These are phyloP conservation scores for Simalia tracyae DNA, from an alignment of 2,797 vertebrate species.

Conservation along the genomic window DNA sequence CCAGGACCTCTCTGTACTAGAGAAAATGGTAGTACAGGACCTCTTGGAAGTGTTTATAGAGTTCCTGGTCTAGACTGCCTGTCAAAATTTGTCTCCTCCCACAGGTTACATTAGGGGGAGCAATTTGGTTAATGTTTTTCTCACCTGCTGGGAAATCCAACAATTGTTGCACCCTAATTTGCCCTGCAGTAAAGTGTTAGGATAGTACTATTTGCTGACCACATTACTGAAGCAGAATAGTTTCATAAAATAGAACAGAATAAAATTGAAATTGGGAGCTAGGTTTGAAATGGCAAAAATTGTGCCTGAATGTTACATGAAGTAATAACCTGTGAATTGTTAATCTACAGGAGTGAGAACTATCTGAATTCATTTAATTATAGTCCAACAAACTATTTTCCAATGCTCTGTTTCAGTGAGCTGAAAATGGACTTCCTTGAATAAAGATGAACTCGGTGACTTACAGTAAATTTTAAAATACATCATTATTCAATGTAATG, in stretches of 20 bases:
- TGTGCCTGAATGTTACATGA: conserved; percentile 54
- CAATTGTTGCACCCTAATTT: too few species aligned
- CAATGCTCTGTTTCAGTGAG: conserved; percentile 11
- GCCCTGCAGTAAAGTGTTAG: too few species aligned
- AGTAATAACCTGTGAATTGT: conserved; percentile 43
- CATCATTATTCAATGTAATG: conserved; percentile 10
- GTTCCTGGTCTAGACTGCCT: too few species aligned
- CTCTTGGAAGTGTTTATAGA: too few species aligned
- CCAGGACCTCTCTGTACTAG: background rate
- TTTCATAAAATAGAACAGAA: background rate
- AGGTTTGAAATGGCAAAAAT: conserved; percentile 35
- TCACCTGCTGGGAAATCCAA: too few species aligned
- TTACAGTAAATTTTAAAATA: conserved; percentile 21
- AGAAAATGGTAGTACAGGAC: too few species aligned
- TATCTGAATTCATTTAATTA: conserved; percentile 13
- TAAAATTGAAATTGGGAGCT: background rate
- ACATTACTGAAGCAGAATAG: too few species aligned
- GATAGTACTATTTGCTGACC: too few species aligned
- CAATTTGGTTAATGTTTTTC: too few species aligned
- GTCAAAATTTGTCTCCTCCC: too few species aligned
- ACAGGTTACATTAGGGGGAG: too few species aligned
- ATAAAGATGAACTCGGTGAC: conserved; percentile 4
- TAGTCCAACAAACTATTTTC: conserved; percentile 14
- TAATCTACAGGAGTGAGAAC: conserved; percentile 45
- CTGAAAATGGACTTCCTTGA: background rate